phyloP scores from a whole-genome alignment of 2,888 invertebrate genomes.

The Morpho achilles region DNA sequence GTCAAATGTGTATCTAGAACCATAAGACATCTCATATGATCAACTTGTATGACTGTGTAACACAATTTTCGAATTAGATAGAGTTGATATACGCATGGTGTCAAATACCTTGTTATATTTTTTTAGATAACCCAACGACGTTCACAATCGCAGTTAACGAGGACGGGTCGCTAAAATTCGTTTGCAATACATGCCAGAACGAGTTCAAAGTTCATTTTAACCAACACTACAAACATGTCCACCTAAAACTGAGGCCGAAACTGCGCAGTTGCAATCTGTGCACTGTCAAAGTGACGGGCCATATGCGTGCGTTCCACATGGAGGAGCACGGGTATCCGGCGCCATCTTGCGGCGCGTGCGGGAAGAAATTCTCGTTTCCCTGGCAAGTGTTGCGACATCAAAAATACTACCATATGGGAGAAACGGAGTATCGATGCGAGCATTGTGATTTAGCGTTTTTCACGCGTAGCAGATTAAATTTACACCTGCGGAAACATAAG shows the following conservation, averaged over 20 bases:
- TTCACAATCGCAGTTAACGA: neutral
- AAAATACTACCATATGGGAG: conserved; percentile 49
- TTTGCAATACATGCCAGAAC: conserved; percentile 1
- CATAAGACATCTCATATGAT: too few species aligned
- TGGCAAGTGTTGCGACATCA: conserved; percentile 47
- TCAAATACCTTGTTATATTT: neutral
- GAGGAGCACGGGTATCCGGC: conserved; percentile 51
- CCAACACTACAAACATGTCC: conserved; percentile 35
- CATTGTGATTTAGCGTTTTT: conserved; percentile 70
- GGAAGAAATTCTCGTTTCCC: conserved; percentile 48
- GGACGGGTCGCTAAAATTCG: neutral
- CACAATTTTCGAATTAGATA: too few species aligned
- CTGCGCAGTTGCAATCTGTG: conserved; percentile 47
- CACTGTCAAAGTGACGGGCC: conserved; percentile 38
- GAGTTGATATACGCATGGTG: too few species aligned
- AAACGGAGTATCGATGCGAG: conserved; percentile 55
- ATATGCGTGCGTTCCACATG: conserved; percentile 43
- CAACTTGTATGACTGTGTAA: too few species aligned
- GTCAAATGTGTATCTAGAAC: too few species aligned
- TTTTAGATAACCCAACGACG: neutral
- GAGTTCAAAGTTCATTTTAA: neutral
- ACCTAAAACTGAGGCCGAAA: conserved; percentile 43
- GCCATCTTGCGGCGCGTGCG: conserved; percentile 50
- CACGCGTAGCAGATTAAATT: conserved; percentile 35
- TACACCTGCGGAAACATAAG: conserved; percentile 39